phyloP scores from a whole-genome alignment of 2,113 vertebrate genomes.

The Semicossyphus pulcher region DNA sequence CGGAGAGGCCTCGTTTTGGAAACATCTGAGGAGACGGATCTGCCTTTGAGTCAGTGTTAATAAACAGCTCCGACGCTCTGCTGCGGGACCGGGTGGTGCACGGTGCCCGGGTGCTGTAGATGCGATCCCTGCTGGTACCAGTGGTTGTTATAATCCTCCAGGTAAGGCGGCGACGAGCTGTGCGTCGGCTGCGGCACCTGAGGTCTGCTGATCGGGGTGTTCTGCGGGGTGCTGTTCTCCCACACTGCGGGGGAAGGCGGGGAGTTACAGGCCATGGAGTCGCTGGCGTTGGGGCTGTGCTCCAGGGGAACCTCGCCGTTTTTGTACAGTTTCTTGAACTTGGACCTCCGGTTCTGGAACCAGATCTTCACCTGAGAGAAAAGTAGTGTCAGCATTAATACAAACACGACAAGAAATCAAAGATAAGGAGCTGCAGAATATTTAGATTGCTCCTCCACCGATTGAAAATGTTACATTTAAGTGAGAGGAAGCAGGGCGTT shows the following conservation, averaged over 20 bases:
- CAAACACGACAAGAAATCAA: background rate
- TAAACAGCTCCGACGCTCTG: constrained; percentile 92
- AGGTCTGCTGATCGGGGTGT: constrained; percentile 85
- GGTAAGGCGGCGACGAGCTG: constrained; percentile 91
- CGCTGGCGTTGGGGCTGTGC: constrained; percentile 97
- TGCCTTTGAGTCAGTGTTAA: constrained; percentile 81
- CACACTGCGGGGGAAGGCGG: constrained; percentile 93
- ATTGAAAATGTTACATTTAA: background rate
- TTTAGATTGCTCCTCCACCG: too few species aligned
- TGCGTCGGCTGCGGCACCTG: constrained; percentile 89
- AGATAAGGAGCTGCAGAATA: too few species aligned
- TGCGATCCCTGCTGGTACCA: constrained; percentile 96
- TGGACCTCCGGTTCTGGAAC: constrained; percentile 98
- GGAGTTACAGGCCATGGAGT: constrained; percentile 98
- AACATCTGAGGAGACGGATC: constrained; percentile 33
- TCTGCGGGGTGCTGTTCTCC: constrained; percentile 90
- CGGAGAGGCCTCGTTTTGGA: constrained; percentile 60
- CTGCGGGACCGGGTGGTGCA: constrained; percentile 92
- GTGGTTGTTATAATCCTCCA: constrained; percentile 94
- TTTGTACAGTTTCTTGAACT: constrained; percentile 99
- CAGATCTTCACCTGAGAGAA: constrained; percentile 94
- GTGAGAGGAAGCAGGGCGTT: background rate
- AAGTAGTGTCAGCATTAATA: background rate
- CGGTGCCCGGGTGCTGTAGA: constrained; percentile 88
- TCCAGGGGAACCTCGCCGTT: constrained; percentile 96